Base-by-base conservation (phyloP, 2,888 invertebrate genomes). In the Drosophila picticornis region DNA sequence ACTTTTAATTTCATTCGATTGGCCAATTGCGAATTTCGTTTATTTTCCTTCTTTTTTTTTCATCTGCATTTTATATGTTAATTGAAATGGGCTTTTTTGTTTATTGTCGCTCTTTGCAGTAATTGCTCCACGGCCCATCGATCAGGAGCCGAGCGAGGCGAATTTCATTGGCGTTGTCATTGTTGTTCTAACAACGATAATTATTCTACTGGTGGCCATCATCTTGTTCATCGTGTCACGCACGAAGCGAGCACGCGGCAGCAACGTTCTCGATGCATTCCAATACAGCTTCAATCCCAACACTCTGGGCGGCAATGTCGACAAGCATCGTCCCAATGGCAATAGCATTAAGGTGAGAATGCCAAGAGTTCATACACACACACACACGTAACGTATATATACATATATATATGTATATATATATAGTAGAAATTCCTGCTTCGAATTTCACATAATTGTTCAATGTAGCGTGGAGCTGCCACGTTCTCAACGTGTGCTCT, bases 151-250 rank as follows among this genome's bases (percentile, higher is more conserved):
- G 70, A 91, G 89, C 73, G 95, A 94, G 90, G 95, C 95, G 86
- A 94, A 95, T 91, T 93, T 93, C 84, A 95, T 96, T 85, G 95
- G 95, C 69, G 94, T 95, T 85, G 95, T 96, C 89, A 96, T 96
- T 86, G 96, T 96, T 71, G 95, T 96, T 67, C 94, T 96, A 88
- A 95, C 96, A 62, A 95, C 96, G 57, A 95, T 96, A 86, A 96
- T 96, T 90, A 94, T 96, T 70, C 94, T 96, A 90, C 94, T 96
- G 77, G 94, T 96, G 73, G 95, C 95, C 63, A 95, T 96, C 67
- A 96, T 96, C 90, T 94, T 95, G 81, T 95, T 96, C 92, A 96
- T 96, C 93, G 95, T 96, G 83, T 94, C 95, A 85, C 93, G 96
- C 80, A 95, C 95, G 90, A 95, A 95, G 84, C 94, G 95, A 46